These are phyloP conservation scores for Nipponacmea schrenckii DNA, from an alignment of 2,888 invertebrate species.

Conservation along the genomic window DNA sequence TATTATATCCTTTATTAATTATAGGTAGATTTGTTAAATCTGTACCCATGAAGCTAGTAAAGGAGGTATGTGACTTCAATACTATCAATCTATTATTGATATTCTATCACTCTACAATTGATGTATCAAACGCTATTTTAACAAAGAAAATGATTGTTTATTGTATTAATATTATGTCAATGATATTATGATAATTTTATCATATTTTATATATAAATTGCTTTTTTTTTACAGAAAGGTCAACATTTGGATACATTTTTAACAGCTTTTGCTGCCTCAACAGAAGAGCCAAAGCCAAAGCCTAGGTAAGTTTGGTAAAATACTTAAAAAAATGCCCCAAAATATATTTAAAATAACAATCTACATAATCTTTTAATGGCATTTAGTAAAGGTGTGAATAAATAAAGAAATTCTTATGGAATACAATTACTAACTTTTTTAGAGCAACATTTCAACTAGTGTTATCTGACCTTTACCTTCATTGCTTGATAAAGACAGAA, in stretches of 20 bases:
- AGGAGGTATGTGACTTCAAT: conserved; percentile 72
- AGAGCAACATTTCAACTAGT: too few species aligned
- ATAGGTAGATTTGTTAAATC: conserved; percentile 73
- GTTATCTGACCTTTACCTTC: too few species aligned
- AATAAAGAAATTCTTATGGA: too few species aligned
- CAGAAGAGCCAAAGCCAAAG: conserved; percentile 70
- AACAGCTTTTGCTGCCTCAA: conserved; percentile 79
- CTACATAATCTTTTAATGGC: too few species aligned
- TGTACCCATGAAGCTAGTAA: conserved; percentile 77
- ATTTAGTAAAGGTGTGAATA: too few species aligned
- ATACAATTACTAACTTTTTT: too few species aligned
- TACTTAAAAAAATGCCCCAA: too few species aligned
- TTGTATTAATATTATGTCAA: neutral
- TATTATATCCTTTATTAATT: neutral
- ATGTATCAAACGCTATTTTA: neutral
- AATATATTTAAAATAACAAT: too few species aligned
- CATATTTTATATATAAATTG: neutral
- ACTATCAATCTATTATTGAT: neutral
- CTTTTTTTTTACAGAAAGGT: conserved; percentile 72
- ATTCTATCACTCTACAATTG: neutral
- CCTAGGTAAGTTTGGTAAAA: conserved; percentile 64
- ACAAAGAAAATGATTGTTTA: neutral
- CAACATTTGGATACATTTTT: conserved; percentile 88
- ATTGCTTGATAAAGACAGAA: too few species aligned
- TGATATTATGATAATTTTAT: neutral